phyloP scores from a whole-genome alignment of 2,113 vertebrate species.

The Apaloderma vittatum region DNA sequence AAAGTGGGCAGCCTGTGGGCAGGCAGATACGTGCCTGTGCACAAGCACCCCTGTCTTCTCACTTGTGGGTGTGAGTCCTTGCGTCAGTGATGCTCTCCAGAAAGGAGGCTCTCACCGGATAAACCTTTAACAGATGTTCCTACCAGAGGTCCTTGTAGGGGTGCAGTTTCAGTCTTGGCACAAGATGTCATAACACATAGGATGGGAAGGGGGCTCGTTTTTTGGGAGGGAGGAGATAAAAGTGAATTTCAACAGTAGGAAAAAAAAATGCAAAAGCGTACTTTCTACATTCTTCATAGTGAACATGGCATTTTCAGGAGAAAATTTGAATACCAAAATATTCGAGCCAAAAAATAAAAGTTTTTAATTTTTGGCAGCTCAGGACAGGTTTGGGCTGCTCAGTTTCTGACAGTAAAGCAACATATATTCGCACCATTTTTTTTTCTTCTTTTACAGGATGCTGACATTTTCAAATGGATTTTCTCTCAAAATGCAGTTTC shows the following conservation, averaged over 20 bases:
- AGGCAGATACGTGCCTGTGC: background rate
- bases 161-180: background rate
- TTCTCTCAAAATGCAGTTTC: slow-evolving; percentile 31
- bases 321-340: slow-evolving; percentile 44
- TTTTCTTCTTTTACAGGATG: slow-evolving; percentile 56
- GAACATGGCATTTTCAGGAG: slow-evolving; percentile 4
- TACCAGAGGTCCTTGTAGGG: background rate
- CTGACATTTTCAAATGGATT: slow-evolving; percentile 65
- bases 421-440: slow-evolving; percentile 62
- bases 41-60: accelerated
- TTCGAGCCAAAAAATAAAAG: slow-evolving; percentile 38
- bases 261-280: background rate
- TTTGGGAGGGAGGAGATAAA: background rate
- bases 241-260: background rate
- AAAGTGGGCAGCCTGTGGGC: accelerated
- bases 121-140: background rate
- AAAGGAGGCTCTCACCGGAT: background rate
- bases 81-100: background rate
- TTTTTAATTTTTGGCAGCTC: slow-evolving; percentile 61
- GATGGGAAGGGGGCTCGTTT: background rate
- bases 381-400: slow-evolving; percentile 65
- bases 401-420: slow-evolving; percentile 71
- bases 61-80: accelerated
- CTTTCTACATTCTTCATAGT: background rate
- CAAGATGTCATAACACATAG: background rate